Evolutionary conservation across 2,797 vertebrate species (phyloP).

Genomic region (Odontamblyopus lacepedii): DNA sequence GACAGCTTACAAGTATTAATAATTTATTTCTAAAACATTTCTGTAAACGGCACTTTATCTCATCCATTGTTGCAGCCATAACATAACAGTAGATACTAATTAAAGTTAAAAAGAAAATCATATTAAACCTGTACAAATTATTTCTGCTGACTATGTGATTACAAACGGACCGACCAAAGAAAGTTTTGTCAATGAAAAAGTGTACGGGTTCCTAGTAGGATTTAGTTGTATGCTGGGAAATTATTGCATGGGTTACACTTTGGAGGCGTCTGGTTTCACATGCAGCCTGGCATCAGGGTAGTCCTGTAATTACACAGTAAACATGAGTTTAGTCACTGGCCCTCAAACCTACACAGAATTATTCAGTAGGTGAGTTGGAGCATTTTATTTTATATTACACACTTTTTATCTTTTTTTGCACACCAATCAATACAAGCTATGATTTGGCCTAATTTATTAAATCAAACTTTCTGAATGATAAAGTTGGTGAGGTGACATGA

Average conservation of each 20-base stretch:
- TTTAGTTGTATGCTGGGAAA: background rate
- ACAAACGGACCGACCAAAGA: no score
- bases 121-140: no score
- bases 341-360: background rate
- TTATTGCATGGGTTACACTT: conserved; percentile 28
- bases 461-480: no score
- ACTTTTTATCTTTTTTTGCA: background rate
- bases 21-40: background rate
- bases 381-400: background rate
- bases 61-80: no score
- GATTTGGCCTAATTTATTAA: no score
- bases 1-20: background rate
- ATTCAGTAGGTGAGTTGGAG: background rate
- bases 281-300: conserved; percentile 42
- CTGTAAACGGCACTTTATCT: no score
- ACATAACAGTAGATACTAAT: no score
- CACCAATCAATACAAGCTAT: background rate
- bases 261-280: conserved; percentile 51
- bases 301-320: conserved; percentile 37
- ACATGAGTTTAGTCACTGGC: conserved; percentile 6
- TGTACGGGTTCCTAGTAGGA: background rate
- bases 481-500: no score
- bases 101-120: no score
- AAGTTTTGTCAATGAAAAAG: background rate
- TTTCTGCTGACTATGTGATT: no score